Base-by-base conservation (phyloP, 2,888 invertebrate species). In the Drosophila conformis region DNA sequence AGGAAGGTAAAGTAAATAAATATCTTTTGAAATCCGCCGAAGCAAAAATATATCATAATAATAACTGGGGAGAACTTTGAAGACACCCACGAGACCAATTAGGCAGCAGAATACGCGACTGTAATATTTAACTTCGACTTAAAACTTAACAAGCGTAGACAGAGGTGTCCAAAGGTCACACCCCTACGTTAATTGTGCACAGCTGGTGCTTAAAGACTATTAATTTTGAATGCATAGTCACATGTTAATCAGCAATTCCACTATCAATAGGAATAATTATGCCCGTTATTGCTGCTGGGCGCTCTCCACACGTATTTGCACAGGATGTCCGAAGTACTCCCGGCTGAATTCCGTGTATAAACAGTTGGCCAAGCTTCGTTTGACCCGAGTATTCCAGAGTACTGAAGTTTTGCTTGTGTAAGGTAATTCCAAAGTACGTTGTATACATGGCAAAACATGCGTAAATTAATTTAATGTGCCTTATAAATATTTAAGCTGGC, bases 381-480 rank as follows among this genome's bases (percentile, higher is more conserved):
- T 54, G 78, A 58, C 49, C 73, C 63, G 1, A 35, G 64, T 25
- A 27, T 29, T 49, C 29, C 25, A n/a, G 33, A 15, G 63, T n/a
- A 13, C 42, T 15, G 4, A 57, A 27, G 33, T 27, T 57, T 35
- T 27, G 40, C 15, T 52, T 27, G 31, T 54, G 48, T 8, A 46
- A 46, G 25, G 25, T 46, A 46, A 46, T 46, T 4, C 46, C 25
- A 46, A 46, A 46, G 70, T 67, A 56, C 63, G 76, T 72, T 72
- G 76, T 73, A 64, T 69, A 76, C 73, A 79, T 54, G 76, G 79
- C 69, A 85, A 80, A 90, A 79, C 90, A 84, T 84, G 84, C 85
- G 89, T 87, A 88, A 88, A 89, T 88, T 88, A 90, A 88, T 88
- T 88, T 89, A 89, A 88, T 90, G 87, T 84, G 74, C 79, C 89